Evolutionary conservation across 2,797 vertebrate genomes (phyloP).

Genomic region (Ptychadena robeensis): DNA sequence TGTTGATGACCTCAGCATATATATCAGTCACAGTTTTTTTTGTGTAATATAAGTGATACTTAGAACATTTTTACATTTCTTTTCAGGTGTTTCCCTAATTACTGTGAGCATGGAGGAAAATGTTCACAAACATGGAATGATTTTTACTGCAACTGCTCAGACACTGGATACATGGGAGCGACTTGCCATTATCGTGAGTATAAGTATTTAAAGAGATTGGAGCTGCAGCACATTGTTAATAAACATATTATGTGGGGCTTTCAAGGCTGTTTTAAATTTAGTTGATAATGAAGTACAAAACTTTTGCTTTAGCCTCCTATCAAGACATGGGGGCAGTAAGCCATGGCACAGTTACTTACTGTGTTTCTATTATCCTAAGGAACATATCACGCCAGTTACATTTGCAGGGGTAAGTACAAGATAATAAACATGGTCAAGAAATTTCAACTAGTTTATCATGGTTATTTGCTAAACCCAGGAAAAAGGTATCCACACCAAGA

Average conservation of each 20-base stretch:
- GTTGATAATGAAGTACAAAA: no score
- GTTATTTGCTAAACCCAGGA: no score
- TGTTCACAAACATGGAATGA: slow-evolving; percentile 91
- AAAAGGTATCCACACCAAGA: no score
- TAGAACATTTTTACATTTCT: not conserved
- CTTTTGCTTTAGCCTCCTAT: no score
- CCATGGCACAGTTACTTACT: no score
- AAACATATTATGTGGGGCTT: not conserved
- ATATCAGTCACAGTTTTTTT: not conserved
- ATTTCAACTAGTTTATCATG: no score
- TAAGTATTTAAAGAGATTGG: not conserved
- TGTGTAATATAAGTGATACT: not conserved
- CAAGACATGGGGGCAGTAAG: no score
- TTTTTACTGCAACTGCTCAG: slow-evolving; percentile 90
- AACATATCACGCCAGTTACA: no score
- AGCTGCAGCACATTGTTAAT: not conserved
- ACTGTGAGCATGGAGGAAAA: slow-evolving; percentile 90
- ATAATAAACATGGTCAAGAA: no score
- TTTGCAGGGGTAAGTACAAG: no score
- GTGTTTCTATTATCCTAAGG: not conserved
- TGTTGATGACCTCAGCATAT: not conserved
- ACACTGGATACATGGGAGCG: slow-evolving; percentile 89
- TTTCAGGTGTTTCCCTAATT: slow-evolving; percentile 89
- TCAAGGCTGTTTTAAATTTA: not conserved
- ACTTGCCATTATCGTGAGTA: slow-evolving; percentile 94